Conservation (phyloP, 2,797 vertebrate species). For the Babyrousa celebensis region DNA sequence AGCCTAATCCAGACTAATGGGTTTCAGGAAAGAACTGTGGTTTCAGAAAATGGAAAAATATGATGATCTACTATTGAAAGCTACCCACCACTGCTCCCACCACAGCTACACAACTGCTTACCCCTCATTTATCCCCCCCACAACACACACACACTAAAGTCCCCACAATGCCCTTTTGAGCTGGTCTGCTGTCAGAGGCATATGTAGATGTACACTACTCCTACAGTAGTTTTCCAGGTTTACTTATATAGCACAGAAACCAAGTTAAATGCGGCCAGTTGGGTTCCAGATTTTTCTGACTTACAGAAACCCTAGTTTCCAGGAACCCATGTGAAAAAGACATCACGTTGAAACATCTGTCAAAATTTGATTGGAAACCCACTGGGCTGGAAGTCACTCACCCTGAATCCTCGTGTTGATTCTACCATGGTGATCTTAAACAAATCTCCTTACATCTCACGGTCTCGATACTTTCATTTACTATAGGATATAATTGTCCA, state of each 20-base stretch:
- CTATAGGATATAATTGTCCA: neutral
- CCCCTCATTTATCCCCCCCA: neutral
- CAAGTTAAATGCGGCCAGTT: neutral
- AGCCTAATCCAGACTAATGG: neutral
- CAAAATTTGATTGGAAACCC: conserved; percentile 55
- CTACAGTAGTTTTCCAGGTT: neutral
- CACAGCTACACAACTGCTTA: neutral
- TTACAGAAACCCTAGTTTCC: conserved; percentile 29
- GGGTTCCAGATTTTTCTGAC: conserved; percentile 24
- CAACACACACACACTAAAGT: neutral
- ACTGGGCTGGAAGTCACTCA: neutral
- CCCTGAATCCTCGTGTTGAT: neutral
- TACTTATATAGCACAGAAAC: neutral
- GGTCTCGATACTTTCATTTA: neutral
- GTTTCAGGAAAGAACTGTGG: neutral
- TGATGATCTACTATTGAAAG: neutral
- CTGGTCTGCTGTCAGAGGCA: neutral
- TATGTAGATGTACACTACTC: neutral
- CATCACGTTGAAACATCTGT: conserved; percentile 17
- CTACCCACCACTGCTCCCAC: neutral
- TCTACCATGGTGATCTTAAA: neutral
- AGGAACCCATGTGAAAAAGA: conserved; percentile 49
- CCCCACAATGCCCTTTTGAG: neutral
- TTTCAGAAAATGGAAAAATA: conserved; percentile 1
- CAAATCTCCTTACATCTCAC: conserved; percentile 19